Conservation (phyloP, 2,113 vertebrate genomes). For the Salvelinus fontinalis region DNA sequence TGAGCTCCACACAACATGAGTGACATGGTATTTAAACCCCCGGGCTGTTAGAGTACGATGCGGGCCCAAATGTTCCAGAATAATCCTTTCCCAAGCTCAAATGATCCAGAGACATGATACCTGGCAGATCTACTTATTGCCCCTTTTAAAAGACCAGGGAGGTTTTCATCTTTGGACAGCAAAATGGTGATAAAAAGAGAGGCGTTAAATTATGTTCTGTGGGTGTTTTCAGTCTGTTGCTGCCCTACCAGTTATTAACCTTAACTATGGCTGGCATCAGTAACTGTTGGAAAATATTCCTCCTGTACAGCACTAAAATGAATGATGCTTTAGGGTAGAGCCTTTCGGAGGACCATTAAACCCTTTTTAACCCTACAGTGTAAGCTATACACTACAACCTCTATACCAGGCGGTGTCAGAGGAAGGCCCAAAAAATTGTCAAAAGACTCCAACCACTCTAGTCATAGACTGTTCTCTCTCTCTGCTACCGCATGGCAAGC, state of each 20-base stretch:
- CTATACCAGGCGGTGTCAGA: too few relatives aligned
- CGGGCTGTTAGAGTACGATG: not conserved
- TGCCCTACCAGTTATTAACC: too few relatives aligned
- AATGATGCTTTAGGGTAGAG: not conserved
- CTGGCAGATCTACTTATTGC: not conserved
- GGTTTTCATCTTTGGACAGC: not conserved
- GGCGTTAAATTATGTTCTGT: too few relatives aligned
- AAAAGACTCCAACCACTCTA: too few relatives aligned
- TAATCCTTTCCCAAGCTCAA: not conserved
- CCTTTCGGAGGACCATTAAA: not conserved
- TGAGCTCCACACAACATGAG: too few relatives aligned
- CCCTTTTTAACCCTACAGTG: too few relatives aligned
- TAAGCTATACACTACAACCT: too few relatives aligned
- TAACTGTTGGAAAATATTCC: not conserved
- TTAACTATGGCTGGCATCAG: not conserved
- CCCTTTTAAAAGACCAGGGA: not conserved
- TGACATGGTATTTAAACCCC: not conserved
- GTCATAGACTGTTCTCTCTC: too few relatives aligned
- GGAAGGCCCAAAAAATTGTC: too few relatives aligned
- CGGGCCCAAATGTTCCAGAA: not conserved
- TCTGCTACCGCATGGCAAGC: too few relatives aligned
- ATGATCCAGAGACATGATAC: not conserved
- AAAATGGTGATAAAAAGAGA: too few relatives aligned
- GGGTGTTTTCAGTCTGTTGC: too few relatives aligned
- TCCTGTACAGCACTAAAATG: not conserved